Evolutionary conservation across 2,888 invertebrate species (phyloP).

Genomic region (Perdita meconis): DNA sequence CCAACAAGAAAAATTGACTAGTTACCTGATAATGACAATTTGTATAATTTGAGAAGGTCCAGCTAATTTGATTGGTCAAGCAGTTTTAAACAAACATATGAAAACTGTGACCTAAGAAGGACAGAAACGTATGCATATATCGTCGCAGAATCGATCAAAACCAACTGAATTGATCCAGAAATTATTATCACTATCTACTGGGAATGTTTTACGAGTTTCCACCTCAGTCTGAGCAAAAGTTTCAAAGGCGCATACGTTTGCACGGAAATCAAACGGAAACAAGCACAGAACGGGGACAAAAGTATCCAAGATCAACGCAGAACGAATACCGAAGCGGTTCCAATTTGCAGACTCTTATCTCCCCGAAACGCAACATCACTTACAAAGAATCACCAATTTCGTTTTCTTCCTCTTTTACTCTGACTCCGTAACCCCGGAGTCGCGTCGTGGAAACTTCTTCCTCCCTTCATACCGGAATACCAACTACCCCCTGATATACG

Average conservation of each 20-base stretch:
- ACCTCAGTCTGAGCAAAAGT: slow-evolving; percentile 4
- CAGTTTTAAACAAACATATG: too few relatives aligned
- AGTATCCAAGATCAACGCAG: slow-evolving; percentile 45
- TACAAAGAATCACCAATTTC: slow-evolving; percentile 64
- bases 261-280: slow-evolving; percentile 45
- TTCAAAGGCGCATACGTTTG: slow-evolving; percentile 28
- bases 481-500: slow-evolving; percentile 59
- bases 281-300: slow-evolving; percentile 42
- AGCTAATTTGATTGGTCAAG: too few relatives aligned
- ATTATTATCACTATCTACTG: slow-evolving; percentile 13
- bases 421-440: too few relatives aligned
- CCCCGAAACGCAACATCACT: slow-evolving; percentile 55
- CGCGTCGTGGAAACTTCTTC: slow-evolving; percentile 50
- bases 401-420: slow-evolving; percentile 18
- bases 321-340: slow-evolving; percentile 50
- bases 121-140: neutral
- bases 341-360: slow-evolving; percentile 55
- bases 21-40: too few relatives aligned
- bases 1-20: too few relatives aligned
- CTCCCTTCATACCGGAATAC: slow-evolving; percentile 56
- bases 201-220: neutral
- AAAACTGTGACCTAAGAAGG: neutral
- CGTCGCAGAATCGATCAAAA: neutral
- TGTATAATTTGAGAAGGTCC: too few relatives aligned
- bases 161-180: neutral